These are phyloP conservation scores for Semnornis frantzii DNA, from an alignment of 2,113 vertebrate genomes.

Conservation along the genomic window DNA sequence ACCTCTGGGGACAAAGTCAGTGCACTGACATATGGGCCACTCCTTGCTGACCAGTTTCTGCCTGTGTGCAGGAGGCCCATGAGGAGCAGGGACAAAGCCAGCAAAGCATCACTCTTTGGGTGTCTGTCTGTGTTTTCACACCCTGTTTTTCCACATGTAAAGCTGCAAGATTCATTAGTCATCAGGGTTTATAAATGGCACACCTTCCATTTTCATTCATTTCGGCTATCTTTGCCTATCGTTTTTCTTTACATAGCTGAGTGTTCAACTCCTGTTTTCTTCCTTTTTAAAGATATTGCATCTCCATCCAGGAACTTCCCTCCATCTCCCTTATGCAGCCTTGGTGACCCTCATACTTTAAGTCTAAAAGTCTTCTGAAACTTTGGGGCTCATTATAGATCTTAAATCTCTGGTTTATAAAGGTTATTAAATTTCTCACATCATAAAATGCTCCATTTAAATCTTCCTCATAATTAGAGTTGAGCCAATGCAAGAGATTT, in stretches of 20 bases:
- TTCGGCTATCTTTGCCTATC: background rate
- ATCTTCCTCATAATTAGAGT: background rate
- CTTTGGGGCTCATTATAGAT: background rate
- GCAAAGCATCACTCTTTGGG: background rate
- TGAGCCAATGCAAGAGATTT: background rate
- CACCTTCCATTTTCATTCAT: background rate
- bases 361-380: background rate
- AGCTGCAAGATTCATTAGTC: background rate
- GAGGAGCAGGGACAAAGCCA: background rate
- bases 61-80: fast-evolving
- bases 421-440: background rate
- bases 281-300: background rate
- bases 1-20: background rate
- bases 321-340: background rate
- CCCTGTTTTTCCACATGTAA: background rate
- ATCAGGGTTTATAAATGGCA: background rate
- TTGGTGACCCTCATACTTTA: background rate
- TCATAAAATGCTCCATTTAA: background rate
- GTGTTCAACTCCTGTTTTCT: background rate
- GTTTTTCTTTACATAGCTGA: background rate
- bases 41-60: fast-evolving
- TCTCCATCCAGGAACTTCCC: background rate
- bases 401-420: background rate
- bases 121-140: background rate
- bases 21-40: background rate